Conservation (phyloP, 2,797 vertebrate genomes). For the Acropternis orthonyx region DNA sequence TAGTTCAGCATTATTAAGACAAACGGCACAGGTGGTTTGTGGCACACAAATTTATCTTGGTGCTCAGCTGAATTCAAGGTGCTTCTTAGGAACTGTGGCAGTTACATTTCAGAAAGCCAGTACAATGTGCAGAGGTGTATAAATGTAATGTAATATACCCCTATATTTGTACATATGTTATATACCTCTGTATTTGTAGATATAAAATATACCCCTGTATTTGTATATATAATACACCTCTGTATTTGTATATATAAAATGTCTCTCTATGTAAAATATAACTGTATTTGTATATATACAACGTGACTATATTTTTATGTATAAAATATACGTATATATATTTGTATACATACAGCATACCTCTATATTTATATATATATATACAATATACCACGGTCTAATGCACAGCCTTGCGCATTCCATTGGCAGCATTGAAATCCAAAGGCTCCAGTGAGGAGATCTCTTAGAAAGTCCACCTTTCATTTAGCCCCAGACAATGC, state of each 20-base stretch:
- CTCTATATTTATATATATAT: rapidly evolving
- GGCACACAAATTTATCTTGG: rapidly evolving
- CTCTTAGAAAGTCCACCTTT: background rate
- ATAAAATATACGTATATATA: background rate
- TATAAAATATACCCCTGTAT: background rate
- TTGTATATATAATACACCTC: background rate
- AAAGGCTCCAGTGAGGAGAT: background rate
- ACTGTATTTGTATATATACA: background rate
- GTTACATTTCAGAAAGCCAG: background rate
- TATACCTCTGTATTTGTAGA: background rate
- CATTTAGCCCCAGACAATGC: background rate
- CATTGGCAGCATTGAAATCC: background rate
- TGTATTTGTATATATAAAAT: rapidly evolving
- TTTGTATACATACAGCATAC: no score
- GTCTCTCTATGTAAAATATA: rapidly evolving
- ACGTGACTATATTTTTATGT: no score
- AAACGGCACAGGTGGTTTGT: rapidly evolving
- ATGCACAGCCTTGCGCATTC: background rate
- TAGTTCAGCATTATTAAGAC: background rate
- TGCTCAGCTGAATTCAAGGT: background rate
- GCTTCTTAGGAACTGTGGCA: background rate
- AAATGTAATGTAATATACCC: background rate
- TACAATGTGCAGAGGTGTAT: rapidly evolving
- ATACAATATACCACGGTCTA: background rate
- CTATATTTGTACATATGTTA: background rate